Base-by-base conservation (phyloP, 2,888 invertebrate species). In the Ectemnius cavifrons region DNA sequence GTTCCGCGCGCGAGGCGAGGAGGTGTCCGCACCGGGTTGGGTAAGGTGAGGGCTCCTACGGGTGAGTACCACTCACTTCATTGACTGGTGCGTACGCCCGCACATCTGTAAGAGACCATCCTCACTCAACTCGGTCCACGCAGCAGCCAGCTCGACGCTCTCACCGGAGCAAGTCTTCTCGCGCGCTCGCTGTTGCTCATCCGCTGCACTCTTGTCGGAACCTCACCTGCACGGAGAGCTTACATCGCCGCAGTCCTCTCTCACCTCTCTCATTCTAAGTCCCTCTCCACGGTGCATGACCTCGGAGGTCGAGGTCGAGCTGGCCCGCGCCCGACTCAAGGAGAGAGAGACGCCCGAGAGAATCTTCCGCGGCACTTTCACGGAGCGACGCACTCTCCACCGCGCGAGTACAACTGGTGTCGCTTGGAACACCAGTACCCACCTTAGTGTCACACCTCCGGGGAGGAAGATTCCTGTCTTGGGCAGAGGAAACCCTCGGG, bases 61-160 rank as follows among this genome's bases (percentile, higher is more conserved):
- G 84, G 83, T 81, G 85, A 86, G 86, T 84, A 87, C 81, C 86
- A 87, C 83, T 86, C 85, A 85, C 84, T 87, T 82, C 85, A 87
- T 87, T 87, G 87, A 87, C 86, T 86, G 82, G 83, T 83, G 84
- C 83, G 86, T 84, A 86, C 87, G 87, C 83, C 83, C 84, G 87
- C 85, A 84, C 83, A 83, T 83, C 83, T 82, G 84, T 83, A 83
- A 80, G 37, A 37, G 84, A 83, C 78, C 75, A 83, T 84, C 81
- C 74, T 82, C 76, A 78, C 81, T 82, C 82, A 23, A 81, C 73
- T 82, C 82, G 82, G 77, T 75, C 73, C 64, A 37, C 6, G 11
- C 37, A 37, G 37, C 37, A 37, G 11, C 37, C 37, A 0, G 37
- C 8, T 1, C 5, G 8, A 37, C 71, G 57, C 56, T 65, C 67